Evolutionary conservation across 2,888 invertebrate species (phyloP), one percentile per base, ranked within the genome.

Genomic region (Ophion obscuratus): DNA sequence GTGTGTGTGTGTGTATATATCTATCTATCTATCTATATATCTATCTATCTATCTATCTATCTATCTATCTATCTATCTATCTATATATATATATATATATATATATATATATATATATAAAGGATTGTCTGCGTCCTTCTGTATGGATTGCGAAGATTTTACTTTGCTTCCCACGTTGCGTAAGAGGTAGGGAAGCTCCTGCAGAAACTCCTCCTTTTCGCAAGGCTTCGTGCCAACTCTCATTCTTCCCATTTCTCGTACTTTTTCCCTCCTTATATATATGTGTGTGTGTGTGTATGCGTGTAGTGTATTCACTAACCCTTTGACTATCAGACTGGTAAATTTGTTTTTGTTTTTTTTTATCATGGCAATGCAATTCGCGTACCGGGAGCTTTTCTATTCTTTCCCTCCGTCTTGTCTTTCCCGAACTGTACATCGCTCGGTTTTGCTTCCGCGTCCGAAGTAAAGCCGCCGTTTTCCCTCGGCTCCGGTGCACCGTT

Each of bases 401-500:
- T 64, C 53, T 62, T 61, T 61, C 11, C n/a, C 44, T 70, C 14
- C 36, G 11, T 61, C n/a, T 11, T 53, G 47, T 20, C 70, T 27
- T 62, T 71, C 57, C 44, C 84, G 64, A 36, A 17, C 24, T 2
- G 17, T 64, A n/a, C 10, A 24, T 20, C 53, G 67, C 47, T 14
- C 24, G 47, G 61, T 53, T 76, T 68, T 61, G 70, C 83, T 86
- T 86, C 88, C 88, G 87, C 84, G 81, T 90, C 86, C 87, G 87
- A 88, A 85, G 88, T 89, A 88, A 89, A 85, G 81, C 62, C 53
- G 64, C 66, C 53, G 31, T 79, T 83, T 76, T 57, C 57, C 61
- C 61, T 31, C 7, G 7, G 24, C 2, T 61, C 27, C 20, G 59
- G 44, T 67, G 67, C 64, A 85, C 85, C 85, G 85, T 83, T 86